These are phyloP conservation scores for Erythrocercus mccallii DNA, from an alignment of 2,113 vertebrate species.

Conservation along the genomic window DNA sequence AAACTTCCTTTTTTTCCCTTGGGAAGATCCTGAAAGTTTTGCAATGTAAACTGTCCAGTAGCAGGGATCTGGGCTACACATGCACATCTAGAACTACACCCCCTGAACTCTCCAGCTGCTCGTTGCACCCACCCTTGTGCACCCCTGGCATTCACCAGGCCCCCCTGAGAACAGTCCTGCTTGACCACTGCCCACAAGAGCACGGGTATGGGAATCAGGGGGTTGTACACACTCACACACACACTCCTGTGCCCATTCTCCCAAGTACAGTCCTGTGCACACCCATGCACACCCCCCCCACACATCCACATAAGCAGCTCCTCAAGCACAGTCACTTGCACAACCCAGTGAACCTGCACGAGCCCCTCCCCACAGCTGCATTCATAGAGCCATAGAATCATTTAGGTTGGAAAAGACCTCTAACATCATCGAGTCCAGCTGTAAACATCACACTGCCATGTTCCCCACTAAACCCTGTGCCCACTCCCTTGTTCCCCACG, in stretches of 20 bases:
- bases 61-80: neutral
- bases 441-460: neutral
- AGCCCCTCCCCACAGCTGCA: neutral
- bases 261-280: neutral
- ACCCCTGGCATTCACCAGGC: neutral
- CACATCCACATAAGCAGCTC: neutral
- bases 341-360: accelerated
- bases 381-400: neutral
- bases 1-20: conserved; percentile 29
- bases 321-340: neutral
- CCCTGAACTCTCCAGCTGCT: accelerated
- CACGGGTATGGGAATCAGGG: accelerated
- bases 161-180: neutral
- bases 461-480: neutral
- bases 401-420: neutral
- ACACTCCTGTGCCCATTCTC: neutral
- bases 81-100: accelerated
- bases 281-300: accelerated
- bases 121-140: neutral
- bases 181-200: neutral
- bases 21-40: neutral
- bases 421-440: neutral
- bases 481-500: neutral
- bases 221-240: accelerated
- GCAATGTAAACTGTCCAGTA: neutral